Evolutionary conservation across 1,140 invertebrate species (phyloP).

Genomic region (Heliothis virescens): DNA sequence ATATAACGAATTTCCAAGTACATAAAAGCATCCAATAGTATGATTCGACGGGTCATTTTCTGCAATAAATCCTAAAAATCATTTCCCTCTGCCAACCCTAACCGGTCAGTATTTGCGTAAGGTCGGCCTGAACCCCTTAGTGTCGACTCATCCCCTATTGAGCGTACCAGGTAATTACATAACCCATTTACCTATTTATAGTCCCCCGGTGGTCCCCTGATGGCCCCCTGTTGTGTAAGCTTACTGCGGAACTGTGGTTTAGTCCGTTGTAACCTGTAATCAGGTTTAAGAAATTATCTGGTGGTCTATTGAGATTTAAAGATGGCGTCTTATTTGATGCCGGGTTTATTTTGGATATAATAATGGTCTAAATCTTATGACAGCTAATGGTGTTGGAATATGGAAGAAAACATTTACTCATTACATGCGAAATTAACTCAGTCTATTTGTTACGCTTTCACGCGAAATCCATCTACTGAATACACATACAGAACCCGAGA

Average conservation of each 20-base stretch:
- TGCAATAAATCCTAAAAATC: neutral
- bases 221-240: neutral
- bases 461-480: too few species aligned
- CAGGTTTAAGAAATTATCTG: neutral
- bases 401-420: too few species aligned
- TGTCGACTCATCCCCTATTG: slow-evolving; percentile 60
- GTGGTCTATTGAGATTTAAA: neutral
- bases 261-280: neutral
- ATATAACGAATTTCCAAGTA: too few species aligned
- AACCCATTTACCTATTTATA: slow-evolving; percentile 51
- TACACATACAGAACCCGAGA: too few species aligned
- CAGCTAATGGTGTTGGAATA: too few species aligned
- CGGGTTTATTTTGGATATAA: too few species aligned
- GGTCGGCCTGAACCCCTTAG: slow-evolving; percentile 37
- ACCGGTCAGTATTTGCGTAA: neutral
- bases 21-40: too few species aligned
- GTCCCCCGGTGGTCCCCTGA: neutral
- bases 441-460: too few species aligned
- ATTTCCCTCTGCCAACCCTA: neutral
- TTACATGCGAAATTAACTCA: too few species aligned
- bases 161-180: slow-evolving; percentile 54
- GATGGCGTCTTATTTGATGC: too few species aligned
- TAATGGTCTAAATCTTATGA: too few species aligned
- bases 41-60: too few species aligned
- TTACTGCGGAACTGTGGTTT: neutral